phyloP scores from a whole-genome alignment of 1,140 invertebrate genomes.

The Propsilocerus akamusi region DNA sequence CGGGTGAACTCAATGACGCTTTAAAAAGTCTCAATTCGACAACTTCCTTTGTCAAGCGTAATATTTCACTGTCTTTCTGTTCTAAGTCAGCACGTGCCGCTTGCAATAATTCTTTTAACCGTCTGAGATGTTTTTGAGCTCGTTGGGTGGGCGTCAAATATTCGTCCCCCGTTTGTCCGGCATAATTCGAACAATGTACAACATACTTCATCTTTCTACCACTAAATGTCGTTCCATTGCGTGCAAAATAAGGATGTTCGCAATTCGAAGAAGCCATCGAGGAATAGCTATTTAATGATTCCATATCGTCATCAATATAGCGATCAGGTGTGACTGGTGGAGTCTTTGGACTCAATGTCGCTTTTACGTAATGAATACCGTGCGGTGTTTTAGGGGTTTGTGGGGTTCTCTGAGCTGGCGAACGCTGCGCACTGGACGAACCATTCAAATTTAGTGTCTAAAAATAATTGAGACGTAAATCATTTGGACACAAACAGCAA shows the following conservation, averaged over 20 bases:
- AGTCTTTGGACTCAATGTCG: constrained; percentile 24
- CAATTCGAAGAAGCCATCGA: constrained; percentile 52
- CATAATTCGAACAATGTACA: constrained; percentile 60
- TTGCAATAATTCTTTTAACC: constrained; percentile 44
- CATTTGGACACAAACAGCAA: too few relatives aligned
- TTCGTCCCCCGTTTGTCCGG: constrained; percentile 49
- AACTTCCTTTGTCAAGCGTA: constrained; percentile 55
- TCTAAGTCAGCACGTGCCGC: constrained; percentile 56
- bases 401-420: constrained; percentile 14
- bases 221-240: constrained; percentile 60
- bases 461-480: constrained; percentile 6
- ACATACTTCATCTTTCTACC: constrained; percentile 52
- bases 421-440: constrained; percentile 25
- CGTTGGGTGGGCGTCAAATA: constrained; percentile 74
- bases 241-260: constrained; percentile 58
- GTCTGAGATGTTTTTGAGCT: constrained; percentile 55
- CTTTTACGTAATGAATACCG: constrained; percentile 1
- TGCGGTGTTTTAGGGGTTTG: constrained; percentile 13
- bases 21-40: constrained; percentile 61
- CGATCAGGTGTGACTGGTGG: constrained; percentile 37
- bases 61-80: constrained; percentile 60
- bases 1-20: constrained; percentile 50
- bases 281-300: constrained; percentile 56
- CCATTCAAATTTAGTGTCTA: constrained; percentile 5
- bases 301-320: constrained; percentile 50